Conservation (phyloP, 2,797 vertebrate genomes). For the Eleutherodactylus coqui region DNA sequence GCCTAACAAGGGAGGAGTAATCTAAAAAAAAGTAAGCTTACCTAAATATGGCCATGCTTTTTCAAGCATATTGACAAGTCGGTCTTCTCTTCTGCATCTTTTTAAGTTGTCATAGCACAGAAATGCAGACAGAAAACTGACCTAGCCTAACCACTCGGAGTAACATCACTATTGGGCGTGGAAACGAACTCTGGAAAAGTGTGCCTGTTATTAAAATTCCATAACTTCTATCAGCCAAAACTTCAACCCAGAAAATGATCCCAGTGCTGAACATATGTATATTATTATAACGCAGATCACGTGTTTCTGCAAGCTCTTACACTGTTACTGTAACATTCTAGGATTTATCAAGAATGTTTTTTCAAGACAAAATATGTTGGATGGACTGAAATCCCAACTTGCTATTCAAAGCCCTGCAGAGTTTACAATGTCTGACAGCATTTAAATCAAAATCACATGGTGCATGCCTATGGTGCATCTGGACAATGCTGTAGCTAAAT, state of each 20-base stretch:
- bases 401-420: conserved; percentile 28
- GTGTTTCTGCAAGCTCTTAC: conserved; percentile 12
- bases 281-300: conserved; percentile 45
- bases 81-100: conserved; percentile 42
- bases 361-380: conserved; percentile 34
- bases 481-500: conserved; percentile 32
- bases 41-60: not conserved
- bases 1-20: not conserved
- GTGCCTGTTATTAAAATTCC: conserved; percentile 58
- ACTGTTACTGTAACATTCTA: conserved; percentile 32
- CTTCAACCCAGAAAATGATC: conserved; percentile 49
- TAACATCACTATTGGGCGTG: conserved; percentile 52
- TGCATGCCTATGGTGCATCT: not conserved
- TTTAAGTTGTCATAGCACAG: not conserved
- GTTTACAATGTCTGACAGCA: conserved; percentile 1
- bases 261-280: conserved; percentile 49
- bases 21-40: not conserved
- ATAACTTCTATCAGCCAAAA: conserved; percentile 47
- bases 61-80: not conserved
- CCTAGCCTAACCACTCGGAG: not conserved
- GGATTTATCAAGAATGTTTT: conserved; percentile 57
- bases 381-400: conserved; percentile 8
- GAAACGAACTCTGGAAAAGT: conserved; percentile 51
- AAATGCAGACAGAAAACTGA: conserved; percentile 19
- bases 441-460: conserved; percentile 47